Conservation (phyloP, 2,888 invertebrate genomes). For the Pyrochroa serraticornis region DNA sequence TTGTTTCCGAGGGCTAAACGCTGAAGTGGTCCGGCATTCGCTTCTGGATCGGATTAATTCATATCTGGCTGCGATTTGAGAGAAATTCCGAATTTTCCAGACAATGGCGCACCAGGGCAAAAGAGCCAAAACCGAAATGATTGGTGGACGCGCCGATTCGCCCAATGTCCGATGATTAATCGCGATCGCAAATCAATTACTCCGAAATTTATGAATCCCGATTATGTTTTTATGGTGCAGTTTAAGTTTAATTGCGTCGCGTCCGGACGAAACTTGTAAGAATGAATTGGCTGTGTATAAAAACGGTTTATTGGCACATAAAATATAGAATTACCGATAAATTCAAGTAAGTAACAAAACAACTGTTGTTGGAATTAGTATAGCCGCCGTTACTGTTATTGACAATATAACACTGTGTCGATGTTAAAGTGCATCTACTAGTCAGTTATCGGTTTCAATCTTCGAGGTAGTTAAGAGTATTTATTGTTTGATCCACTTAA, state of each 20-base stretch:
- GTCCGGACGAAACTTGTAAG: conserved; percentile 28
- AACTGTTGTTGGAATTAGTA: conserved; percentile 29
- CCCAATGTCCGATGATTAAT: too few species aligned
- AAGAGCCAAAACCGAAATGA: too few species aligned
- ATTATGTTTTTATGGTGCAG: conserved; percentile 11
- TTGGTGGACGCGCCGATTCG: too few species aligned
- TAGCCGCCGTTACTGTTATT: conserved; percentile 12
- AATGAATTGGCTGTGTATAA: conserved; percentile 36
- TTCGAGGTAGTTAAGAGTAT: conserved; percentile 1
- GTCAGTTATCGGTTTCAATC: conserved; percentile 6
- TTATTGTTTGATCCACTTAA: conserved; percentile 19
- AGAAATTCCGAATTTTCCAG: too few species aligned
- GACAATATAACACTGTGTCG: conserved; percentile 13
- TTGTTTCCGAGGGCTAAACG: too few species aligned
- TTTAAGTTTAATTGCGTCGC: conserved; percentile 20
- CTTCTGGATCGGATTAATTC: too few species aligned
- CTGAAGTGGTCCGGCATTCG: too few species aligned
- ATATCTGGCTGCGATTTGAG: too few species aligned
- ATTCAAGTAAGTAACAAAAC: conserved; percentile 39
- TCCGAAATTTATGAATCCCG: conserved; percentile 12
- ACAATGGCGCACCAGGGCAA: too few species aligned
- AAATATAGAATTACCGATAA: conserved; percentile 39
- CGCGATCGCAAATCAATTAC: too few species aligned
- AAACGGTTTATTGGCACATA: conserved; percentile 35
- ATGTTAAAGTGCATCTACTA: conserved; percentile 8